Conservation (phyloP, 2,113 vertebrate genomes). For the Sinocyclocheilus maitianheensis region DNA sequence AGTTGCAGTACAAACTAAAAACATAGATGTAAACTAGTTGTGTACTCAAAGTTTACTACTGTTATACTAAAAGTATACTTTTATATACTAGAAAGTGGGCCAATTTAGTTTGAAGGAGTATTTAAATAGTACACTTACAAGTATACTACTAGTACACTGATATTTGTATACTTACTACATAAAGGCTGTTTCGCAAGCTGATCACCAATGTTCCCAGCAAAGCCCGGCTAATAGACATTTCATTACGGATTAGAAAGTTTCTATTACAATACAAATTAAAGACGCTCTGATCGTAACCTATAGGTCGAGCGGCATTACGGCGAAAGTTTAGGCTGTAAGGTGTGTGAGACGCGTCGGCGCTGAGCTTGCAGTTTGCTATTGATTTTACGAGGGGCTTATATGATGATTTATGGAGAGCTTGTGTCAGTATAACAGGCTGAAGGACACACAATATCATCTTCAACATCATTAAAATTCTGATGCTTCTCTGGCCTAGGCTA, state of each 20-base stretch:
- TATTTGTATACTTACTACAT: too few species aligned
- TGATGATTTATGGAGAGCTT: slow-evolving; percentile 99
- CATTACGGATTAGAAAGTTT: slow-evolving; percentile 98
- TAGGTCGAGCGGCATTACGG: slow-evolving; percentile 90
- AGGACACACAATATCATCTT: slow-evolving; percentile 99
- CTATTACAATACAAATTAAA: slow-evolving; percentile 99
- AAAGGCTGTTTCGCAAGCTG: slow-evolving; percentile 91
- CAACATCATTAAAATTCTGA: slow-evolving; percentile 99
- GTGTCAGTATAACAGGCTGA: slow-evolving; percentile 99
- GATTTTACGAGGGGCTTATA: slow-evolving; percentile 99
- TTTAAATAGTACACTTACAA: too few species aligned
- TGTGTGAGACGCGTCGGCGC: slow-evolving; percentile 92
- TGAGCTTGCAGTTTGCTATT: slow-evolving; percentile 99
- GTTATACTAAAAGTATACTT: too few species aligned
- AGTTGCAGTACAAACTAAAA: too few species aligned
- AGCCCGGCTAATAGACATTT: slow-evolving; percentile 96
- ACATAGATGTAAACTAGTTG: too few species aligned
- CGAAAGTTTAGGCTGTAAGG: slow-evolving; percentile 96
- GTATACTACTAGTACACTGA: too few species aligned
- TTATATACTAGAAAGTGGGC: too few species aligned
- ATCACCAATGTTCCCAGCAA: slow-evolving; percentile 96
- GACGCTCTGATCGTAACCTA: slow-evolving; percentile 93
- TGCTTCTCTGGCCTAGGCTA: slow-evolving; percentile 52
- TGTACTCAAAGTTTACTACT: too few species aligned
- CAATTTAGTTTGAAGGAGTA: too few species aligned